Base-by-base conservation (phyloP, 2,113 vertebrate species). In the Empidonax traillii region DNA sequence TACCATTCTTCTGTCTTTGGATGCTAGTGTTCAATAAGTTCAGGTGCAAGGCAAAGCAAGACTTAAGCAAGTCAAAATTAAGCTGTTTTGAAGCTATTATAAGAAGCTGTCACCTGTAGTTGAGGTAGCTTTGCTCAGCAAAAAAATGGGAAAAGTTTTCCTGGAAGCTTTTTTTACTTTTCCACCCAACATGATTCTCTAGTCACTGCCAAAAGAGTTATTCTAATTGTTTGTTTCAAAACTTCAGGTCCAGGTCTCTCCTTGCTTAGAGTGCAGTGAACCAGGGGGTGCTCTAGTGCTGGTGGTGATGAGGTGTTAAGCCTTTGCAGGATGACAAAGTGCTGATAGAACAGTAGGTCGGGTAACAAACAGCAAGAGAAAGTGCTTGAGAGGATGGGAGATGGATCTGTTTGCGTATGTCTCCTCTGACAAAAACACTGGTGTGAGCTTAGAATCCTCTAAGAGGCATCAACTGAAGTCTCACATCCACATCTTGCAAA, bases 21-120 rank as follows among this genome's bases (percentile, higher is more conserved):
- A 16, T 84, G 27, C 2, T 39, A 8, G 5, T 33, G 8, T 59
- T 81, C n/a, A 74, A 17, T 7, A 56, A 66, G 28, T 46, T 65
- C 27, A 78, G 37, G 13, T 14, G n/a, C 6, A 75, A 66, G 30
- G 10, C 8, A 59, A 71, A 67, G 14, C 8, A 69, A 66, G 23
- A 51, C 14, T 35, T 43, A 44, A 73, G 51, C 2, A 31, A 37
- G 10, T 12, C 2, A 52, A 73, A 68, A 67, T 41, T 23, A 49
- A 33, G 16, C 7, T 65, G 11, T 51, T 90, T 33, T 55, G 19
- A 74, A 74, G 23, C 9, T 53, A 5, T 8, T 43, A 2, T 28
- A n/a, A 68, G 49, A 61, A 58, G 4, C 5, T 56, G 27, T 6
- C 1, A 2, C 15, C 8, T 74, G 30, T 0, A 0, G 1, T 9